phyloP scores from a whole-genome alignment of 2,888 invertebrate species.

The Caenorhabditis imperialis region DNA sequence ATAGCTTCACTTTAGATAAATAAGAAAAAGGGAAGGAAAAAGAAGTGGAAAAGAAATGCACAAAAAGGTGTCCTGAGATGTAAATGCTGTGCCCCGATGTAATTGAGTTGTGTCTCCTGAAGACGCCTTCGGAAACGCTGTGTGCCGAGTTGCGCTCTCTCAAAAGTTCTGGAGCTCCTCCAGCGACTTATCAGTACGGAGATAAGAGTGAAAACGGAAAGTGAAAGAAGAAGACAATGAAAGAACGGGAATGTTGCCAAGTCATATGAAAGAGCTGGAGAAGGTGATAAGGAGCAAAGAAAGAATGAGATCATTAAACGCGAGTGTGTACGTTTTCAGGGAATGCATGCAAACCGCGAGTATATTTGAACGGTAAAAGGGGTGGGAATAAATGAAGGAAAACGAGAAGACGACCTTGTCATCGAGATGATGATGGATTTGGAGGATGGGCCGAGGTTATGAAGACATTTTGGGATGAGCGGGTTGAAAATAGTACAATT shows the following conservation, averaged over 20 bases:
- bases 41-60: slow-evolving; percentile 4
- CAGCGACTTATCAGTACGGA: slow-evolving; percentile 19
- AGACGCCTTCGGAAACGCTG: slow-evolving; percentile 3
- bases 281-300: slow-evolving; percentile 10
- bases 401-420: no score
- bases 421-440: no score
- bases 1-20: slow-evolving; percentile 32
- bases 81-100: slow-evolving; percentile 17
- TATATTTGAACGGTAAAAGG: background rate
- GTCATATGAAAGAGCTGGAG: slow-evolving; percentile 24
- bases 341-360: background rate
- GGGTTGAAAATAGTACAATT: no score
- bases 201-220: slow-evolving; percentile 41
- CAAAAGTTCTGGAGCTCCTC: slow-evolving; percentile 29
- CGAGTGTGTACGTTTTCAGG: slow-evolving; percentile 8
- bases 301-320: slow-evolving; percentile 35
- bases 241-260: slow-evolving; percentile 44
- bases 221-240: slow-evolving; percentile 46
- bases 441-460: no score
- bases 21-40: slow-evolving; percentile 5
- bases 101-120: slow-evolving; percentile 48
- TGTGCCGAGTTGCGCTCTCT: background rate
- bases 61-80: slow-evolving; percentile 29
- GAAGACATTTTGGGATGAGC: no score
- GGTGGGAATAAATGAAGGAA: no score